phyloP scores from a whole-genome alignment of 1,140 invertebrate species.

The Ceratina japonica region DNA sequence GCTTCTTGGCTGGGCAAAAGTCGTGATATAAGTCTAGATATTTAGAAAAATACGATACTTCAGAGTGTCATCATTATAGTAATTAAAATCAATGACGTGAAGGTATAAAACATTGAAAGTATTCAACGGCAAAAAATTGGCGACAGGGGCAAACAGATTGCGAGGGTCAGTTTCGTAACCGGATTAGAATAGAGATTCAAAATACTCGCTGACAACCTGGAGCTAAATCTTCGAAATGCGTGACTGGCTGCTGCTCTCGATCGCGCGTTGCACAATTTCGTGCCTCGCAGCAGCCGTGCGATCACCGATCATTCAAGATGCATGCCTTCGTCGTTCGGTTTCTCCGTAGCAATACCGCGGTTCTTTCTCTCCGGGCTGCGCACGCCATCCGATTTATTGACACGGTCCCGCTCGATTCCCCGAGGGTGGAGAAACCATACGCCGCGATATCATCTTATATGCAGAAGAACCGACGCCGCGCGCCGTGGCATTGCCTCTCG shows the following conservation, averaged over 20 bases:
- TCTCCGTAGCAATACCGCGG: background rate
- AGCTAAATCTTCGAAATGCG: slow-evolving; percentile 40
- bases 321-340: slow-evolving; percentile 6
- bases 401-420: slow-evolving; percentile 33
- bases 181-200: slow-evolving; percentile 30
- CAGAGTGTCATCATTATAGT: no score
- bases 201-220: slow-evolving; percentile 22
- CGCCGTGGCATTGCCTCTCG: background rate
- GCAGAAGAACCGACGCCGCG: slow-evolving; percentile 18
- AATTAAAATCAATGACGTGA: no score
- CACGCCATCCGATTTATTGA: slow-evolving; percentile 50
- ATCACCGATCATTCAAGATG: slow-evolving; percentile 22
- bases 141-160: background rate
- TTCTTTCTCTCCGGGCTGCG: slow-evolving; percentile 20
- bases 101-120: background rate
- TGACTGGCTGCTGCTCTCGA: slow-evolving; percentile 35
- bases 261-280: slow-evolving; percentile 16
- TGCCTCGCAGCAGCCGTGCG: slow-evolving; percentile 32
- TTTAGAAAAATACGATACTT: no score
- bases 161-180: slow-evolving; percentile 9
- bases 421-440: slow-evolving; percentile 45
- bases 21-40: no score
- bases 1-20: no score
- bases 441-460: slow-evolving; percentile 39
- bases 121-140: background rate